phyloP scores from a whole-genome alignment of 2,797 vertebrate genomes.

The Chrosomus eos region DNA sequence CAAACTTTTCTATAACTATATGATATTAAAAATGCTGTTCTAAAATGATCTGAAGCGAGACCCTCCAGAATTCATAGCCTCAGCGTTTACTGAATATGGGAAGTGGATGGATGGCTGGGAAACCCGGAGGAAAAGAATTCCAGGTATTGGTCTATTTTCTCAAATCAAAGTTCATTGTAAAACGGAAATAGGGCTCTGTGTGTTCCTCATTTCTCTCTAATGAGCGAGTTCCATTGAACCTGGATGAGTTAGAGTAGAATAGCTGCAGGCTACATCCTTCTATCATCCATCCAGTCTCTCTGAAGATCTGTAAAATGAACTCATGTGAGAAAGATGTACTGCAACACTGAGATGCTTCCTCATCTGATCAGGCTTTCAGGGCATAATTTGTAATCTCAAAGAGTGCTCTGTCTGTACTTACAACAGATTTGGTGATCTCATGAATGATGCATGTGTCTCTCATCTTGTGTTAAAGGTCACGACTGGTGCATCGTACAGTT shows the following conservation, averaged over 20 bases:
- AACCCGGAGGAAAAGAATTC: conserved; percentile 80
- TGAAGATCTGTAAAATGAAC: conserved; percentile 37
- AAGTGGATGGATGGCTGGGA: conserved; percentile 89
- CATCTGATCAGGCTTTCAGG: conserved; percentile 40
- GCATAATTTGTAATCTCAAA: conserved; percentile 41
- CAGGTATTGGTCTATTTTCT: conserved; percentile 70
- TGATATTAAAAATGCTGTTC: not conserved
- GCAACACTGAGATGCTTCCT: conserved; percentile 2
- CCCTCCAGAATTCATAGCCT: conserved; percentile 69
- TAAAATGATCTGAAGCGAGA: conserved; percentile 73
- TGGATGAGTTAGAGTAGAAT: conserved; percentile 32
- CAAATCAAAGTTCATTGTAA: conserved; percentile 1
- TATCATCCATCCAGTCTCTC: conserved; percentile 34
- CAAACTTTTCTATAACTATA: not conserved
- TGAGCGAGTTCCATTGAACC: conserved; percentile 27
- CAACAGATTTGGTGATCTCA: conserved; percentile 45
- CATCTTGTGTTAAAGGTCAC: conserved; percentile 69
- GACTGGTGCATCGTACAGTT: conserved; percentile 81
- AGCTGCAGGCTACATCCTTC: conserved; percentile 34
- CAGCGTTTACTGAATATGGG: conserved; percentile 80
- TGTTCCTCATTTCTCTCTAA: conserved; percentile 11
- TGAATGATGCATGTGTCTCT: conserved; percentile 45
- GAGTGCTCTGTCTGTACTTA: conserved; percentile 23
- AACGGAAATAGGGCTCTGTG: conserved; percentile 8
- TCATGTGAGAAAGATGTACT: conserved; percentile 23